Evolutionary conservation across 2,797 vertebrate species (phyloP).

Genomic region (Meriones psammophilus): DNA sequence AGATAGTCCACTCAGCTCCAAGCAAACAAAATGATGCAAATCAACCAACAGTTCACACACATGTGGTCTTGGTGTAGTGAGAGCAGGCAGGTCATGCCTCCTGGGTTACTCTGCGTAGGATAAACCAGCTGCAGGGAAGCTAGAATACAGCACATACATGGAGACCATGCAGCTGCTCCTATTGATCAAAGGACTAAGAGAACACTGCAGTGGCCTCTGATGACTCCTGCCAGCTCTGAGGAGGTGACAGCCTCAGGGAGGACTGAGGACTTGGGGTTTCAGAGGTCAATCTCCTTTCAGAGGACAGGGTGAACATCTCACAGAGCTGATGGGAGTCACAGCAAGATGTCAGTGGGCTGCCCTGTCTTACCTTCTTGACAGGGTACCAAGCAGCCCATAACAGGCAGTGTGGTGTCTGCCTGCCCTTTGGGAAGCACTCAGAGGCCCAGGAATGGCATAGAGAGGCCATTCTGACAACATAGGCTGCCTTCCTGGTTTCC

Average conservation of each 20-base stretch:
- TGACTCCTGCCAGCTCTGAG: background rate
- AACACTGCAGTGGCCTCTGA: background rate
- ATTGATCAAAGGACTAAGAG: too few relatives aligned
- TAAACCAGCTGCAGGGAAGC: background rate
- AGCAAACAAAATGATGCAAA: background rate
- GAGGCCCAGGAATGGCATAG: background rate
- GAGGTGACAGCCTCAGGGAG: background rate
- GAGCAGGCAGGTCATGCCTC: background rate
- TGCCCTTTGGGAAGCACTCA: background rate
- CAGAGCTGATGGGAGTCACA: too few relatives aligned
- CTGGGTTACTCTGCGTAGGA: background rate
- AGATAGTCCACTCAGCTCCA: background rate
- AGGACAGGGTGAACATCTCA: background rate
- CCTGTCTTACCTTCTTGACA: background rate
- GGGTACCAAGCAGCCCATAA: background rate
- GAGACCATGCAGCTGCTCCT: background rate
- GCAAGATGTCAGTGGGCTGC: background rate
- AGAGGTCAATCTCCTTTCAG: background rate
- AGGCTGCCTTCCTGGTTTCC: background rate
- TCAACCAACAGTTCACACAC: background rate
- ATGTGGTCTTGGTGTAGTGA: background rate
- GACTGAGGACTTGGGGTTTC: background rate
- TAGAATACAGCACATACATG: background rate
- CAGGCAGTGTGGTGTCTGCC: background rate
- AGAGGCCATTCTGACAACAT: background rate